Evolutionary conservation across 2,797 vertebrate genomes (phyloP).

Genomic region (Momotus momota): DNA sequence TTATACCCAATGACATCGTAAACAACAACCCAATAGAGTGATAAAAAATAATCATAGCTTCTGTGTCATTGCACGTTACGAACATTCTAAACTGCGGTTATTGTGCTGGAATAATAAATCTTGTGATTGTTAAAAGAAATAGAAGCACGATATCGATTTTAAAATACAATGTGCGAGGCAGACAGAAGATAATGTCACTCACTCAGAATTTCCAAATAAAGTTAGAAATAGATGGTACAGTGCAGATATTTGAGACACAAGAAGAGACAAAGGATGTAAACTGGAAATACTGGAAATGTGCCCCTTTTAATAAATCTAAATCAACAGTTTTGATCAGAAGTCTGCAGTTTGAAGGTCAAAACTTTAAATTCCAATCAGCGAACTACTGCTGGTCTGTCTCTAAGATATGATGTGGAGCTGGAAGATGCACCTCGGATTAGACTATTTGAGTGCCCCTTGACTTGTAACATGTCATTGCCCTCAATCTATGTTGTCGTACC

Average conservation of each 20-base stretch:
- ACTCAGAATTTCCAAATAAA: not conserved
- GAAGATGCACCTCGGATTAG: not conserved
- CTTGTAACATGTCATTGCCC: not conserved
- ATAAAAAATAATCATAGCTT: not conserved
- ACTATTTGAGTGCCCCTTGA: accelerated
- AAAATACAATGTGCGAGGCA: not conserved
- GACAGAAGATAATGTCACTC: not conserved
- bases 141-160: not conserved
- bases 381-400: not conserved
- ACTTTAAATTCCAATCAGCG: not conserved
- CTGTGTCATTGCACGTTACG: not conserved
- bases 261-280: not conserved
- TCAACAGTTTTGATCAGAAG: not conserved
- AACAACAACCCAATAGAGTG: not conserved
- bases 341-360: not conserved
- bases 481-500: accelerated
- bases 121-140: not conserved
- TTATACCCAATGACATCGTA: not conserved
- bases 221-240: not conserved
- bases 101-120: not conserved
- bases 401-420: accelerated
- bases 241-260: not conserved
- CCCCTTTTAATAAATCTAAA: not conserved
- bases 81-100: not conserved
- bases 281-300: not conserved